Evolutionary conservation across 2,113 vertebrate genomes (phyloP).

Genomic region (Todiramphus chloris): DNA sequence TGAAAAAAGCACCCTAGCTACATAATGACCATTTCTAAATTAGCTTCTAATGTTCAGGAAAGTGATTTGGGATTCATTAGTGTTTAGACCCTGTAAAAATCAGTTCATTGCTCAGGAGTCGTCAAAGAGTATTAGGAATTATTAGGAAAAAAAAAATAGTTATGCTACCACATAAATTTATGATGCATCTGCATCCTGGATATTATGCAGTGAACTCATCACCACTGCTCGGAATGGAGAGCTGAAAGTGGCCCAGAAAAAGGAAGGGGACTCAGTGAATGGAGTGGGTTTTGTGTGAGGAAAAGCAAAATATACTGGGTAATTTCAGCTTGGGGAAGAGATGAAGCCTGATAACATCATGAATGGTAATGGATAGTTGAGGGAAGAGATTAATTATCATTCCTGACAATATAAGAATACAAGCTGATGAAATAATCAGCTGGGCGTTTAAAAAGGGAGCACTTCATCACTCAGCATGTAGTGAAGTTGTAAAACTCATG

Average conservation of each 20-base stretch:
- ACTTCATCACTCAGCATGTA: conserved; percentile 20
- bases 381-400: conserved; percentile 36
- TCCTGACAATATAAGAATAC: conserved; percentile 25
- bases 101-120: neutral
- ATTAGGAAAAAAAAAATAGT: neutral
- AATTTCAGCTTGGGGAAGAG: conserved; percentile 13
- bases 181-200: neutral
- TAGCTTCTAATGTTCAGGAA: neutral
- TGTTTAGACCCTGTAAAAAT: conserved; percentile 15
- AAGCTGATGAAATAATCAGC: conserved; percentile 56
- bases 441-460: neutral
- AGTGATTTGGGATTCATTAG: neutral
- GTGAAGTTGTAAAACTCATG: neutral
- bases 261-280: neutral
- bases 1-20: neutral
- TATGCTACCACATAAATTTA: neutral
- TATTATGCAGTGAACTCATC: neutral
- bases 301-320: neutral
- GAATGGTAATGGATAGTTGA: conserved; percentile 13
- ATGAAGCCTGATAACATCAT: neutral
- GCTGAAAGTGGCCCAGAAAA: neutral
- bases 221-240: neutral
- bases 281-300: neutral
- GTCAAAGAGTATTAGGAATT: conserved; percentile 17
- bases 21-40: conserved; percentile 2